Conservation (phyloP, 1,140 invertebrate species). For the Rhizoglyphus robini region DNA sequence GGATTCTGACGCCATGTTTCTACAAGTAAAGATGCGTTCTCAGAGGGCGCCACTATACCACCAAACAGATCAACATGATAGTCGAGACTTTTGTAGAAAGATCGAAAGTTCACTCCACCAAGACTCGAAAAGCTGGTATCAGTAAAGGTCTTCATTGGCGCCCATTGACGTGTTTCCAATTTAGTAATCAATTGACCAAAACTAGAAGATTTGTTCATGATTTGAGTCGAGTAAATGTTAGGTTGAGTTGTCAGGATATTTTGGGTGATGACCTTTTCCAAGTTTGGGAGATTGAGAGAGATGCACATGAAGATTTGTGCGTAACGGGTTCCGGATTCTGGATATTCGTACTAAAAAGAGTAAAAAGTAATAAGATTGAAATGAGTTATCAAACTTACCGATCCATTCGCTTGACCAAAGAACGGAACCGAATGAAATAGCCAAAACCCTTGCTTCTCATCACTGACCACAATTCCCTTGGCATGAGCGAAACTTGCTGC, state of each 20-base stretch:
- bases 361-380: not conserved
- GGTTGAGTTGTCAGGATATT: constrained; percentile 15
- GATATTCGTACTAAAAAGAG: constrained; percentile 49
- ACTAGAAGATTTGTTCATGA: not conserved
- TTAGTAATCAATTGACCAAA: constrained; percentile 19
- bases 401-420: constrained; percentile 42
- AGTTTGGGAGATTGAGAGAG: constrained; percentile 43
- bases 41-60: constrained; percentile 55
- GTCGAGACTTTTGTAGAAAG: constrained; percentile 50
- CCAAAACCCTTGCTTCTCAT: constrained; percentile 51
- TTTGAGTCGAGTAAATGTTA: not conserved
- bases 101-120: not conserved
- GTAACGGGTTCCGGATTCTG: constrained; percentile 50
- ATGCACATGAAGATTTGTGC: constrained; percentile 80
- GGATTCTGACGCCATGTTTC: constrained; percentile 76
- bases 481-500: constrained; percentile 15
- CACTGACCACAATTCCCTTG: constrained; percentile 50
- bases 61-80: constrained; percentile 56
- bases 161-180: not conserved
- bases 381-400: not conserved
- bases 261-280: constrained; percentile 50
- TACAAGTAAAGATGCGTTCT: constrained; percentile 54
- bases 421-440: constrained; percentile 76
- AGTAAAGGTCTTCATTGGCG: not conserved
- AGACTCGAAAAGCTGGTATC: not conserved